Evolutionary conservation across 2,888 invertebrate genomes (phyloP).

Genomic region (Schrankia costaestrigalis): DNA sequence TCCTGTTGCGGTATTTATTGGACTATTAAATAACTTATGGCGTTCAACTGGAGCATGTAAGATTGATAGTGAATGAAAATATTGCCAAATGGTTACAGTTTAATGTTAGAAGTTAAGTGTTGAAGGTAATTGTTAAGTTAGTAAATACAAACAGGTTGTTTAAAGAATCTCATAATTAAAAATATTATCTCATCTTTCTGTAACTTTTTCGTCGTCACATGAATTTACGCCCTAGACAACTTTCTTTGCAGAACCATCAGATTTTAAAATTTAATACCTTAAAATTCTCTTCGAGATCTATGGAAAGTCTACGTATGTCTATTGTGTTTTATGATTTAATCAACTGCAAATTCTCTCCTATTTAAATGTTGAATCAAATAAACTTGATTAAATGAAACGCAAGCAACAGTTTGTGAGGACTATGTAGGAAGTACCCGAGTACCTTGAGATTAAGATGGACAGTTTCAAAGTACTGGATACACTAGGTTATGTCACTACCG

Average conservation of each 20-base stretch:
- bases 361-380: not conserved
- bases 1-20: conserved; percentile 2
- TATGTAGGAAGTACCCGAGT: conserved; percentile 14
- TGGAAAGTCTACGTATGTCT: no score
- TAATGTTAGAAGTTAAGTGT: no score
- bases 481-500: conserved; percentile 23
- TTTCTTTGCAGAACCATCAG: no score
- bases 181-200: no score
- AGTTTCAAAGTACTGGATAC: conserved; percentile 24
- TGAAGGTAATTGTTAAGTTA: no score
- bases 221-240: no score
- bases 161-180: no score
- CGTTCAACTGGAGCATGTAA: conserved; percentile 1
- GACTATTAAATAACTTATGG: not conserved
- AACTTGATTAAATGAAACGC: not conserved
- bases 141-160: no score
- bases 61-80: not conserved
- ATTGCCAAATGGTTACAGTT: not conserved
- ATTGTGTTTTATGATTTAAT: no score
- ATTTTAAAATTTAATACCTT: no score
- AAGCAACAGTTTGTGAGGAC: not conserved
- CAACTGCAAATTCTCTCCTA: not conserved
- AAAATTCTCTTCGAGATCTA: no score
- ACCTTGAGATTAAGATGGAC: conserved; percentile 28
- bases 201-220: no score